Conservation (phyloP, 2,888 invertebrate genomes). For the Sturmia bella region DNA sequence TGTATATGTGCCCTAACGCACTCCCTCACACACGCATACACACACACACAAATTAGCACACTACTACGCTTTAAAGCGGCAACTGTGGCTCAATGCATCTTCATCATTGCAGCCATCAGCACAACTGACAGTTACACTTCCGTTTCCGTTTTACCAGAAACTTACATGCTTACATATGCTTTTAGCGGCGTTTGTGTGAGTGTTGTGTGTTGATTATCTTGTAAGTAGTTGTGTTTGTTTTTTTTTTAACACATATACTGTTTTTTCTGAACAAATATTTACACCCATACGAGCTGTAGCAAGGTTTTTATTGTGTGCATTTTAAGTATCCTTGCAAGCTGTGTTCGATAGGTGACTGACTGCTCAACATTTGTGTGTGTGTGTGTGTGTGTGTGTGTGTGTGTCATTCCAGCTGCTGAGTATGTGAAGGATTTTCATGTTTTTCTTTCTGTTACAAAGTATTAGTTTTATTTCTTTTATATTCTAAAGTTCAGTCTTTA, state of each 20-base stretch:
- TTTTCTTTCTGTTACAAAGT: conserved; percentile 4
- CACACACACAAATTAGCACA: background rate
- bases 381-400: conserved; percentile 17
- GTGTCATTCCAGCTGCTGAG: conserved; percentile 3
- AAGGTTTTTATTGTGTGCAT: conserved; percentile 4
- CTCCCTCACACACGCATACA: background rate
- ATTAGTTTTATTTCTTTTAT: conserved; percentile 27
- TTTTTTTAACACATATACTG: conserved; percentile 21
- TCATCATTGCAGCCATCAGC: conserved; percentile 42
- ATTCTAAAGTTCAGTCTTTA: conserved; percentile 1
- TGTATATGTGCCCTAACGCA: conserved; percentile 17
- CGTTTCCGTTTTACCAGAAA: conserved; percentile 47
- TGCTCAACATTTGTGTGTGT: conserved; percentile 33
- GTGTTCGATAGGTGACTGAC: conserved; percentile 56
- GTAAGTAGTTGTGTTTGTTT: background rate
- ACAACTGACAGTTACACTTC: conserved; percentile 63
- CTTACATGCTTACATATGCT: background rate
- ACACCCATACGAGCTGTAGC: background rate
- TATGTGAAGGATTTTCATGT: conserved; percentile 8
- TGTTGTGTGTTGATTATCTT: background rate
- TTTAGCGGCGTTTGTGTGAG: background rate
- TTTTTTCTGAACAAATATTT: conserved; percentile 1
- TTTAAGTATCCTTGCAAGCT: conserved; percentile 39
- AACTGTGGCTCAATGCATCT: conserved; percentile 17
- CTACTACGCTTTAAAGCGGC: background rate